Conservation (phyloP, 2,888 invertebrate species). For the Apodemia zela region DNA sequence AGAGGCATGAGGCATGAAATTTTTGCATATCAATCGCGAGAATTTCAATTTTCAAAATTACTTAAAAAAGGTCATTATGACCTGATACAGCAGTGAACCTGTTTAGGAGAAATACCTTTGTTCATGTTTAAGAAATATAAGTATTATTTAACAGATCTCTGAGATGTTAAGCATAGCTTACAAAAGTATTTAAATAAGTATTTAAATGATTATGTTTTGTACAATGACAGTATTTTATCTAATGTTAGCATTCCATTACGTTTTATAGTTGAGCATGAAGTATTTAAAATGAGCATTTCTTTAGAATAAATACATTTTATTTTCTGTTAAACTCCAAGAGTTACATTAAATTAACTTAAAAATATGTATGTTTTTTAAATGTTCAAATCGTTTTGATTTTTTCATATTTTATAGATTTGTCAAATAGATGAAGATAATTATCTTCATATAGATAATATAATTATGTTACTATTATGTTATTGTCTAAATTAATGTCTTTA, state of each 20-base stretch:
- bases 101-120: neutral
- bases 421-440: neutral
- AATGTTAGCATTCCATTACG: slow-evolving; percentile 3
- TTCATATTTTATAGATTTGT: neutral
- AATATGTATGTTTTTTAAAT: neutral
- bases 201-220: neutral
- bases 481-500: too few relatives aligned
- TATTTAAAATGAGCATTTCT: neutral
- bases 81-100: neutral
- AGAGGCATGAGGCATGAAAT: neutral
- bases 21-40: neutral
- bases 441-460: too few relatives aligned
- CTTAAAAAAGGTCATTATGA: neutral
- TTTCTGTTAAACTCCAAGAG: too few relatives aligned
- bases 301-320: too few relatives aligned
- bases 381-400: neutral
- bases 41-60: neutral
- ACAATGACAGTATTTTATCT: neutral
- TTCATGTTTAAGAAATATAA: neutral
- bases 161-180: neutral
- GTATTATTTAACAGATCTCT: slow-evolving; percentile 10
- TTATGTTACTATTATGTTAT: neutral
- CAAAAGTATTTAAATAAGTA: neutral
- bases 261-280: neutral
- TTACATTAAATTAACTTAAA: neutral